These are phyloP conservation scores for Lepidochrysops patricia DNA, from an alignment of 2,888 invertebrate genomes.

Conservation along the genomic window DNA sequence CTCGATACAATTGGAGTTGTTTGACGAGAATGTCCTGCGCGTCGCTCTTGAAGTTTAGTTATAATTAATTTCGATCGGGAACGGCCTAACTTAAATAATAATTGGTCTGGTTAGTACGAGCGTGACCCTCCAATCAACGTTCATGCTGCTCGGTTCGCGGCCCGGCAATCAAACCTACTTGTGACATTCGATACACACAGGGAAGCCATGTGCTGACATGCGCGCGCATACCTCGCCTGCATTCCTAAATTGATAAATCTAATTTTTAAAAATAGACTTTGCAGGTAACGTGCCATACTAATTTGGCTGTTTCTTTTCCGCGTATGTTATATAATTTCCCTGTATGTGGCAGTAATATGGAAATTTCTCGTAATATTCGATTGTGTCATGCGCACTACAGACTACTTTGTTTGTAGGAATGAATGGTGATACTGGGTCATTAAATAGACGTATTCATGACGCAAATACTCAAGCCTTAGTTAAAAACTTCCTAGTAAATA, in stretches of 20 bases:
- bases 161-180: constrained; percentile 18
- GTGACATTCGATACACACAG: constrained; percentile 13
- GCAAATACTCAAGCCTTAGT: neutral
- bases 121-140: constrained; percentile 5
- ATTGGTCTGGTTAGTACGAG: constrained; percentile 11
- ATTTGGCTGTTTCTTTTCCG: constrained; percentile 30
- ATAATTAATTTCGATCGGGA: constrained; percentile 2
- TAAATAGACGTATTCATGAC: neutral
- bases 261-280: constrained; percentile 46
- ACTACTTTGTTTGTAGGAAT: constrained; percentile 12
- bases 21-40: neutral
- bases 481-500: neutral
- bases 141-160: constrained; percentile 13
- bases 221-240: constrained; percentile 66
- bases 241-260: constrained; percentile 39
- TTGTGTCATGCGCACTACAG: constrained; percentile 25
- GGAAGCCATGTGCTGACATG: constrained; percentile 48
- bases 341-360: neutral
- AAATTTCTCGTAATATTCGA: constrained; percentile 18
- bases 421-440: constrained; percentile 3
- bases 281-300: constrained; percentile 40
- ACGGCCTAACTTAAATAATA: constrained; percentile 12
- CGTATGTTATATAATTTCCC: constrained; percentile 24
- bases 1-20: neutral
- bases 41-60: neutral